Base-by-base conservation (phyloP, 1,140 invertebrate species). In the Spodoptera frugiperda region DNA sequence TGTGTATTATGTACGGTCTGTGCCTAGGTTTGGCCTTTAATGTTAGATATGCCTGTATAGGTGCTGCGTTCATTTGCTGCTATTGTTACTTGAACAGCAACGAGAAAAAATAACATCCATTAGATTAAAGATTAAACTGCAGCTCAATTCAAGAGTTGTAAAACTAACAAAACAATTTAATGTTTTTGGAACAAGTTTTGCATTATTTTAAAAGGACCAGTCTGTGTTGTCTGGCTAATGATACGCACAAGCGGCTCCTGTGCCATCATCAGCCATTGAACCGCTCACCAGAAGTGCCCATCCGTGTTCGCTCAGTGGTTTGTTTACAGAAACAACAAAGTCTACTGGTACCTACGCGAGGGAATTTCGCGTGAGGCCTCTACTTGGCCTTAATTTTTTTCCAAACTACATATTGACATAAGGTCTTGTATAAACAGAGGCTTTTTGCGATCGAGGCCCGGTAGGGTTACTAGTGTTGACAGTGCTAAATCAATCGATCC, bases 291-390 rank as follows among this genome's bases (percentile, higher is more conserved):
- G 83, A 89, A 93, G 89, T 91, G 87, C 73, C 73, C 83, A 87
- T 84, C 84, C 87, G 85, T 89, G 88, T 90, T 84, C 84, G 48
- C 76, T 84, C 68, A 71, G 77, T 82, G 77, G 82, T 84, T 77
- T 93, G 83, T 93, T 91, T 90, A 82, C 84, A 78, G 78, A 90
- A 85, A 84, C 82, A 92, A 92, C 89, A 92, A 75, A 57, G 57
- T 83, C 89, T 93, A 92, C 90, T 80, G 85, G 78, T 87, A 68
- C 57, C 25, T 71, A 80, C 80, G 79, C 82, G 79, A 81, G 80
- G 80, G 84, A 79, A 88, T 87, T 91, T 90, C 78, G 87, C 89
- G 80, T 87, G 85, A 87, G 85, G 82, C 88, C 86, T 89, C 84
- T 82, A 87, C 82, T 78, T 83, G 79, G 82, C 84, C 83, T 87